A percentile compares a stretch with the other conserved stretches of the same genome.
These are phyloP conservation scores for Actinopyga echinites DNA, from an alignment of 53 echinoderm and acorn worm genomes.

Conservation along the genomic window DNA sequence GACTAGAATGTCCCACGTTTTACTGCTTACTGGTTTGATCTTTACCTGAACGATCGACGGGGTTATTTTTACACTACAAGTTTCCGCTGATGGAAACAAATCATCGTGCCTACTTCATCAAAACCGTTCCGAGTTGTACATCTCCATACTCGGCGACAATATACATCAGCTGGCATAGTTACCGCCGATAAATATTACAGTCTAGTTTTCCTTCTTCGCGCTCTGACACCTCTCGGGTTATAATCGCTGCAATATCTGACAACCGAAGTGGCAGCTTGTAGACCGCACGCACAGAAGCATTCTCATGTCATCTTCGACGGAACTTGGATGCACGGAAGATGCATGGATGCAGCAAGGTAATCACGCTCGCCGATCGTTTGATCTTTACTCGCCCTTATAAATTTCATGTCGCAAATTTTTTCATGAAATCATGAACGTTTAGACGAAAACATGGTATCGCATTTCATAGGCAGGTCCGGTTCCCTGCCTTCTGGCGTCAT, in stretches of 20 bases:
- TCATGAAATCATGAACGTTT: too few species aligned
- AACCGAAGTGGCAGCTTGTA: too few species aligned
- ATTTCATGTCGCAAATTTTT: too few species aligned
- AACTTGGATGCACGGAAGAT: not conserved
- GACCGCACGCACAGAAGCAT: not conserved
- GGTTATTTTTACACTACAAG: too few species aligned
- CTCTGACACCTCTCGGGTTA: constrained; percentile 34
- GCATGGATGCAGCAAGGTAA: not conserved
- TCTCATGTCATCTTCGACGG: constrained; percentile 22
- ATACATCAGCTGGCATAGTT: constrained; percentile 11
- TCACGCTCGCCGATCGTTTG: constrained; percentile 27
- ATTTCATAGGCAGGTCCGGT: too few species aligned
- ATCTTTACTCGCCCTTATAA: not conserved
- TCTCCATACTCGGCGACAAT: not conserved
- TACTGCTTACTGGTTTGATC: too few species aligned
- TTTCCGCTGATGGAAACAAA: not conserved
- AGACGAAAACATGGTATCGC: too few species aligned
- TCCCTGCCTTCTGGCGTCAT: too few species aligned
- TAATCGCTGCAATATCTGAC: not conserved
- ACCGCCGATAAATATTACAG: constrained; percentile 19
- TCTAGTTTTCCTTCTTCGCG: constrained; percentile 1
- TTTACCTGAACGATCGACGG: too few species aligned
- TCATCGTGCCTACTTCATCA: constrained; percentile 2
- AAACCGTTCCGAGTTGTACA: not conserved
- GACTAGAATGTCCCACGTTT: too few species aligned